These are phyloP conservation scores for Drosophila subquinaria DNA, from an alignment of 2,888 invertebrate species.

Conservation along the genomic window DNA sequence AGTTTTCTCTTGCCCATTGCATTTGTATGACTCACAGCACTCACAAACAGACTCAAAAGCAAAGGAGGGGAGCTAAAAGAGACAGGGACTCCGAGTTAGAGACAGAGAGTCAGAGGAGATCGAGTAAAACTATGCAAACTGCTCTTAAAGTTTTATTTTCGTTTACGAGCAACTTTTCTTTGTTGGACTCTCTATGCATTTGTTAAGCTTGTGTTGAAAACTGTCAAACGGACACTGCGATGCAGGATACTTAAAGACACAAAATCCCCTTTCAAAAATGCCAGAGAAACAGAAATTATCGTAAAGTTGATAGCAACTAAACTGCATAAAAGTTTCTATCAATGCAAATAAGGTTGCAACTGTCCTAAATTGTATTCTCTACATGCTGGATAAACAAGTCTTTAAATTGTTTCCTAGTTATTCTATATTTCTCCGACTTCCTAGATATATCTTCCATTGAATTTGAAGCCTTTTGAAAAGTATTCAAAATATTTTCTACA, in stretches of 20 bases:
- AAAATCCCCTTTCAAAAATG: slow-evolving; percentile 13
- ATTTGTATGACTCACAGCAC: slow-evolving; percentile 64
- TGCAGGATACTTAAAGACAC: slow-evolving; percentile 34
- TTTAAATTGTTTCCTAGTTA: neutral
- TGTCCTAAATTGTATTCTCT: neutral
- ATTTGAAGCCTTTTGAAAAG: too few species aligned
- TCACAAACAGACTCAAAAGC: slow-evolving; percentile 39
- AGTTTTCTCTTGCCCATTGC: slow-evolving; percentile 64
- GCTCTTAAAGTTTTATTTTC: slow-evolving; percentile 62
- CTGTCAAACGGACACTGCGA: slow-evolving; percentile 56
- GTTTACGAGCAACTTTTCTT: slow-evolving; percentile 56
- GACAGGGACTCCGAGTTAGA: neutral
- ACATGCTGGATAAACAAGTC: neutral
- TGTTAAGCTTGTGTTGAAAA: slow-evolving; percentile 47
- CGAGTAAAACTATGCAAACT: slow-evolving; percentile 36
- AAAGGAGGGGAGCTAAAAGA: neutral
- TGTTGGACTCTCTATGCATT: slow-evolving; percentile 41
- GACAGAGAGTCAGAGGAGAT: neutral
- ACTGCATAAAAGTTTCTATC: slow-evolving; percentile 36
- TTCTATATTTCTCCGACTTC: neutral
- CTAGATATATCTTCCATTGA: neutral
- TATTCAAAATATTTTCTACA: too few species aligned
- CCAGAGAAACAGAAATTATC: slow-evolving; percentile 32
- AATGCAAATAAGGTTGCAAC: slow-evolving; percentile 28
- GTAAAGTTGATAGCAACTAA: slow-evolving; percentile 37